These are phyloP conservation scores for Magallana nippona DNA, from an alignment of 2,888 invertebrate genomes.

Conservation along the genomic window DNA sequence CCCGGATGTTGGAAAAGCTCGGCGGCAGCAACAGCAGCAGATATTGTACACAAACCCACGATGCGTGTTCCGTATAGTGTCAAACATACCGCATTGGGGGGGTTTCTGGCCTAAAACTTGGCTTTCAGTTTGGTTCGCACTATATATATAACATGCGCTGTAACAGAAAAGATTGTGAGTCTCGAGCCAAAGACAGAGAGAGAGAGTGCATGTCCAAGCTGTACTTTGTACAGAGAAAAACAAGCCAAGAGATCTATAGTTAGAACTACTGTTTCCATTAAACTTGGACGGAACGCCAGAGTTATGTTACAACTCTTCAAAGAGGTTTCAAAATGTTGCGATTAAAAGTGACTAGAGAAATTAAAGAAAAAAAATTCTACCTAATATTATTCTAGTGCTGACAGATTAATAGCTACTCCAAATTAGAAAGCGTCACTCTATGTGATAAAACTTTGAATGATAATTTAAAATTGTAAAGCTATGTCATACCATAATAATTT, in stretches of 20 bases:
- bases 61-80: neutral
- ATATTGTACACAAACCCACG: neutral
- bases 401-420: too few species aligned
- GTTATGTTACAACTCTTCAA: too few species aligned
- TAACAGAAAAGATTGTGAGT: conserved; percentile 1
- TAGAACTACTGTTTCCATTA: too few species aligned
- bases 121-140: conserved; percentile 28
- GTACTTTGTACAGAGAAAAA: neutral
- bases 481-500: conserved; percentile 10
- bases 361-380: too few species aligned
- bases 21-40: neutral
- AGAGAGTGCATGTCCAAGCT: neutral
- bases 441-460: too few species aligned
- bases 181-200: neutral
- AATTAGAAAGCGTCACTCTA: neutral
- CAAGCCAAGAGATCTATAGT: too few species aligned
- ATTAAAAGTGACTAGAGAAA: too few species aligned
- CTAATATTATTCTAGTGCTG: too few species aligned
- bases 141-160: conserved; percentile 33
- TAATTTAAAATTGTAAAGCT: neutral
- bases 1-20: neutral
- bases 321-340: too few species aligned
- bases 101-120: conserved; percentile 30
- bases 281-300: too few species aligned
- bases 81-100: conserved; percentile 13